Percentiles rank a stretch among this genome's conserved stretches.
These are phyloP conservation scores for Drosophila imparisetae DNA, from an alignment of 2,888 invertebrate species.

Conservation along the genomic window DNA sequence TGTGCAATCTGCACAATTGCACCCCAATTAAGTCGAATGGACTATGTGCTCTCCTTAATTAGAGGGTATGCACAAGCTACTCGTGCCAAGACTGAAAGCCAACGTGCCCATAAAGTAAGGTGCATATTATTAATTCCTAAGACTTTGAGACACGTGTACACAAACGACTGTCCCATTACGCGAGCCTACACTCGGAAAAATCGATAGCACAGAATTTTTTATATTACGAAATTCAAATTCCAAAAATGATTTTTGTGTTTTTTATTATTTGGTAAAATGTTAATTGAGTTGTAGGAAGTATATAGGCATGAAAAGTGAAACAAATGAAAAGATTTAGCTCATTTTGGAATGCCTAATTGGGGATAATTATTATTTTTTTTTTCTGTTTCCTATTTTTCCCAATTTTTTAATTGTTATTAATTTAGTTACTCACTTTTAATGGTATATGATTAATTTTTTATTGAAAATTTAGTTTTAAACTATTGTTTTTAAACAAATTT, in stretches of 20 bases:
- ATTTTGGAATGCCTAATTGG: background rate
- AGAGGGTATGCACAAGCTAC: constrained; percentile 42
- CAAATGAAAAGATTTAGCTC: background rate
- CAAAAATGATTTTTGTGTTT: background rate
- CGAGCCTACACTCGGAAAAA: background rate
- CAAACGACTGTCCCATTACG: constrained; percentile 21
- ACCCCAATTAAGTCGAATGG: background rate
- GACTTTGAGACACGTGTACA: constrained; percentile 53
- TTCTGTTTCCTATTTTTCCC: background rate
- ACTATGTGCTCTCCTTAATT: background rate
- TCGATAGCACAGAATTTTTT: background rate
- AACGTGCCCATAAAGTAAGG: constrained; percentile 47
- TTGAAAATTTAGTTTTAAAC: too few relatives aligned
- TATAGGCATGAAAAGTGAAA: background rate
- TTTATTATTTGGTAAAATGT: background rate
- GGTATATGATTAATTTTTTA: too few relatives aligned
- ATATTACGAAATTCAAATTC: background rate
- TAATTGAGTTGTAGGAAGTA: too few relatives aligned
- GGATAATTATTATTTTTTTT: background rate
- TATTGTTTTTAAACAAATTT: too few relatives aligned
- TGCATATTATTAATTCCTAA: constrained; percentile 30
- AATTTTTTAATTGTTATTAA: too few relatives aligned
- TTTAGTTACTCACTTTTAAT: too few relatives aligned
- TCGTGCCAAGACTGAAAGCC: constrained; percentile 31
- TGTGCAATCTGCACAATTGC: background rate